These are phyloP conservation scores for Ichneumoninae sp. DNA, from an alignment of 2,888 invertebrate genomes.

Conservation along the genomic window DNA sequence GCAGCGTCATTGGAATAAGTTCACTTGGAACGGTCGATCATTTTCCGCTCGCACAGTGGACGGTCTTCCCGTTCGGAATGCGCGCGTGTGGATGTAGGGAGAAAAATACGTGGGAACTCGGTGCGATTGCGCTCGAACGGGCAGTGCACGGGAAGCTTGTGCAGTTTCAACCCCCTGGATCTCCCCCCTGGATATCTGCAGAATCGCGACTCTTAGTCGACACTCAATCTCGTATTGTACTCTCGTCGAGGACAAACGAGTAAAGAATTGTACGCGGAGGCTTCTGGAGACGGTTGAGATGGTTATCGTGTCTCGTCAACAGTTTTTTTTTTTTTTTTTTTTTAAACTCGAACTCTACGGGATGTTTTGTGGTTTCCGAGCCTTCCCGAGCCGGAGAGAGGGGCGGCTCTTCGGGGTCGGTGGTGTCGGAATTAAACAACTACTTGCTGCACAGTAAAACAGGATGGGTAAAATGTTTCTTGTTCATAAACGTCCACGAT, in stretches of 20 bases:
- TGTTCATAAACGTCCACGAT: too few species aligned
- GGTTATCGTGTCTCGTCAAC: conserved; percentile 59
- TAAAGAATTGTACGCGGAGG: conserved; percentile 34
- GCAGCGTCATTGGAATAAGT: conserved; percentile 29
- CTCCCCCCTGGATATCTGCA: conserved; percentile 42
- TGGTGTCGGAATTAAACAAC: background rate
- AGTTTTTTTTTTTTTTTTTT: conserved; percentile 8
- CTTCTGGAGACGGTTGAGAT: conserved; percentile 42
- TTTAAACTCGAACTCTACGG: background rate
- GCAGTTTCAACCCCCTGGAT: background rate
- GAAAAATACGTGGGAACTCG: conserved; percentile 46
- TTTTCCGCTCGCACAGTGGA: conserved; percentile 23
- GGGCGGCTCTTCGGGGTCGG: conserved; percentile 37
- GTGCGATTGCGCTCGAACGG: conserved; percentile 54
- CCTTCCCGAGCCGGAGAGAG: background rate
- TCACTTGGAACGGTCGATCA: background rate
- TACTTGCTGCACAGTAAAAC: background rate
- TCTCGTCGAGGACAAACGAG: conserved; percentile 32
- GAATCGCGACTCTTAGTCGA: conserved; percentile 48
- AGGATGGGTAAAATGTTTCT: too few species aligned
- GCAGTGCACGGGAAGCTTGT: background rate
- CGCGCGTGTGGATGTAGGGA: background rate
- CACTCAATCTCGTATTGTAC: conserved; percentile 60
- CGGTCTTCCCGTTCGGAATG: background rate
- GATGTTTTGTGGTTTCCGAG: conserved; percentile 4